Conservation (phyloP, 2,797 vertebrate genomes). For the Pangasius djambal region DNA sequence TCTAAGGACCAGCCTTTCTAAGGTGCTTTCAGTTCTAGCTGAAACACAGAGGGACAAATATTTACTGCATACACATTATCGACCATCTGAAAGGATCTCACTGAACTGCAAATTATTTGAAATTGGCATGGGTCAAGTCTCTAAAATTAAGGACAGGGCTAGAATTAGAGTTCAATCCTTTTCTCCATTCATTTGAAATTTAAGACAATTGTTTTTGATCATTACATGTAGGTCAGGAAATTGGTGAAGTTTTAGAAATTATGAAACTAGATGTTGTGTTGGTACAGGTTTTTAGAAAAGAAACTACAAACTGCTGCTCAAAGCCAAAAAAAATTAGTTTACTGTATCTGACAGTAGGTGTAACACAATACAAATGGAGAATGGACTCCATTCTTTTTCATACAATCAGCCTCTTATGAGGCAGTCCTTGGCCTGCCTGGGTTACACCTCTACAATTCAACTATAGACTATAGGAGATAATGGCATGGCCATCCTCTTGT, state of each 20-base stretch:
- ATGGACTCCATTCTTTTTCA: background rate
- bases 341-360: background rate
- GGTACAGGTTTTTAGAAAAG: background rate
- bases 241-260: background rate
- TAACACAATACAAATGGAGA: background rate
- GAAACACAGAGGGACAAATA: background rate
- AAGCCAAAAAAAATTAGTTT: background rate
- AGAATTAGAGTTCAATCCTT: background rate
- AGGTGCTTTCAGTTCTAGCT: background rate
- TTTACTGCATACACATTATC: background rate
- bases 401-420: background rate
- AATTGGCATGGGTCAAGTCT: background rate
- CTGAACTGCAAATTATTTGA: no score
- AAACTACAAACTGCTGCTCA: background rate
- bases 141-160: background rate
- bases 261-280: background rate
- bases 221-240: background rate
- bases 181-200: background rate
- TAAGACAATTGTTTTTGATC: background rate
- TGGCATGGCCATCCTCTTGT: background rate
- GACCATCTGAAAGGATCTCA: background rate
- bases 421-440: background rate
- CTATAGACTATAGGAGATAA: background rate
- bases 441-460: background rate
- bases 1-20: background rate